A percentile compares a stretch with the other conserved stretches of the same genome.
These are phyloP conservation scores for Corythornis leucogaster DNA, from an alignment of 2,797 vertebrate species.

Conservation along the genomic window DNA sequence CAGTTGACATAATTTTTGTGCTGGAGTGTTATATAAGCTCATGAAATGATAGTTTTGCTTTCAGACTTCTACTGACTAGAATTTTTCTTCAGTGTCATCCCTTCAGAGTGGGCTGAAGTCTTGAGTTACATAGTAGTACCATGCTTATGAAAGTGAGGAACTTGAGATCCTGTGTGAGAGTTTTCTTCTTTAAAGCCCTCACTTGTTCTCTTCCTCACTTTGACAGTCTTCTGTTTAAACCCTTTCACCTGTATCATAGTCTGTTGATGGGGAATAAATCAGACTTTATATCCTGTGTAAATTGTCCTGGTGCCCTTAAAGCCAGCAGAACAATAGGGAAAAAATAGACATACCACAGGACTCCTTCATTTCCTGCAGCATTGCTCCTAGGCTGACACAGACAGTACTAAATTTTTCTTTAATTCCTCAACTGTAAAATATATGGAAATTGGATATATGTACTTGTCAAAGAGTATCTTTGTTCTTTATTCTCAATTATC, in stretches of 20 bases:
- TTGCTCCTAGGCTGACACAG: background rate
- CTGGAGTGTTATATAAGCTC: background rate
- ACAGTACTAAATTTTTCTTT: background rate
- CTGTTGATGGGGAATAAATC: background rate
- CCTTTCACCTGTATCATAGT: background rate
- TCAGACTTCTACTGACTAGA: background rate
- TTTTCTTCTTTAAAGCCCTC: background rate
- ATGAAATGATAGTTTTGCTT: background rate
- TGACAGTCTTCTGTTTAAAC: background rate
- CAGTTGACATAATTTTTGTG: background rate
- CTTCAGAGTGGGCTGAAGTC: background rate
- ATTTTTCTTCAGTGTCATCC: background rate
- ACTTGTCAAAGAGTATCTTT: background rate
- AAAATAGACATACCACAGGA: accelerated
- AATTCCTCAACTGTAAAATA: background rate
- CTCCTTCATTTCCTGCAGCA: background rate
- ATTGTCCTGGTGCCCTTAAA: background rate
- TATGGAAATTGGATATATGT: background rate
- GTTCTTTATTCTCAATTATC: background rate
- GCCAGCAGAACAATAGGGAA: background rate
- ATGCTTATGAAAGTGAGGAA: background rate
- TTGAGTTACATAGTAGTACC: accelerated
- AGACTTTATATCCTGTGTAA: background rate
- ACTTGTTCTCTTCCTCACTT: background rate
- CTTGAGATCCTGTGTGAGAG: background rate